Evolutionary conservation across 2,888 invertebrate genomes (phyloP), one percentile per base, ranked within the genome.

Genomic region (Heteromyza rotundicornis): DNA sequence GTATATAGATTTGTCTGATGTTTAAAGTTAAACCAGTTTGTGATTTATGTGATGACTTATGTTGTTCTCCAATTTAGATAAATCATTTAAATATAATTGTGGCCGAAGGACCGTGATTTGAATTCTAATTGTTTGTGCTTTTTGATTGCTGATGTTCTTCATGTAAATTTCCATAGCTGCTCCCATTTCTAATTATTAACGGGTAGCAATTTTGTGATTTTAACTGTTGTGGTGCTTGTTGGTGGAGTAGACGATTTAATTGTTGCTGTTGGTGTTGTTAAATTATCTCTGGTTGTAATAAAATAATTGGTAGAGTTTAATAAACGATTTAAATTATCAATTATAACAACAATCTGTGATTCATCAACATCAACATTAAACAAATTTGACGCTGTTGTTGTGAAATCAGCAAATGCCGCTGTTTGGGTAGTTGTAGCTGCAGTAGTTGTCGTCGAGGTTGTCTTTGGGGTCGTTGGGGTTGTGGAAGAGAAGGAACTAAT

Each of bases 271-370:
- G 59, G 56, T 69, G 74, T 64, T 64, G 71, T 70, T 64, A 72
- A 65, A 73, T 81, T 81, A 80, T 82, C 77, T 80, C 80, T 81
- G 74, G 76, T 81, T 72, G 81, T 79, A 77, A 81, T 80, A 73
- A 81, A 80, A 80, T 82, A 81, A 81, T 81, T 82, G 74, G 82
- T 78, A 74, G 77, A 76, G 75, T 82, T 82, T 79, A 81, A 75
- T 78, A 82, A 76, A 73, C 79, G 78, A 78, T 80, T 80, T 68
- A 82, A 78, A 74, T 79, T 78, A 61, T 76, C 71, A 68, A 82
- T 75, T 69, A 82, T 75, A 67, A 73, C 72, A 67, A 77, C 65
- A 71, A 81, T 73, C 75, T 81, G 78, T 68, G 72, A 67, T 68
- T 79, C 79, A 75, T 81, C 78, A 75, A 79, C 76, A 74, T 68